Evolutionary conservation across 2,888 invertebrate genomes (phyloP), one percentile per base, ranked within the genome.

Genomic region (Tanypteryx hageni): DNA sequence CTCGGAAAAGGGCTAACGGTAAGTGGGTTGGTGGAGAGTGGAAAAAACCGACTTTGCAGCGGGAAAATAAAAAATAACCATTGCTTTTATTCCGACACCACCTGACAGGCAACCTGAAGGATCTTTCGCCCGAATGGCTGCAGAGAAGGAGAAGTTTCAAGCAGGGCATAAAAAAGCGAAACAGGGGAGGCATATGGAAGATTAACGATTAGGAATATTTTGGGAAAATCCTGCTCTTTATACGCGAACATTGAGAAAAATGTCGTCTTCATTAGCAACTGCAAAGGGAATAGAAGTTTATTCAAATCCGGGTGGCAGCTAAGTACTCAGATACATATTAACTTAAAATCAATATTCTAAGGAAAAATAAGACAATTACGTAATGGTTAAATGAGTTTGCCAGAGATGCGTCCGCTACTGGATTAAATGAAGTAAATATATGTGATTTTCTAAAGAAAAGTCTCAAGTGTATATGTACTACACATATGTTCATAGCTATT

Each of bases 31-130:
- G 84, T n/a, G 84, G 59, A 22, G 59, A 27, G 18, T 11, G 61
- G 18, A 86, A n/a, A n/a, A 89, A 64, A 89, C 16, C 18, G 44
- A 64, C 89, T 27, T 22, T n/a, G 76, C 22, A 76, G 14, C 89
- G 89, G 44, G 44, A 89, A 18, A 68, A 10, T 18, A n/a, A 61
- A 86, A 89, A 89, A 89, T 44, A 61, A 89, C 31, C 9, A 89
- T 22, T 64, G 64, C 61, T 61, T 89, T 89, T 56, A 89, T 64
- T 44, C 68, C 44, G 68, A 89, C 44, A 16, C 16, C 44, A n/a
- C 68, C 44, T 16, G 89, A 68, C 89, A 64, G 44, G 14, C 22
- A 14, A 64, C 58, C 27, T 59, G 59, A 61, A 86, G 86, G 61
- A 86, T 86, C 61, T 89, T 31, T 89, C 9, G 44, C 44, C 44